Evolutionary conservation across 2,113 vertebrate species (phyloP).

Genomic region (Enhydra lutris): DNA sequence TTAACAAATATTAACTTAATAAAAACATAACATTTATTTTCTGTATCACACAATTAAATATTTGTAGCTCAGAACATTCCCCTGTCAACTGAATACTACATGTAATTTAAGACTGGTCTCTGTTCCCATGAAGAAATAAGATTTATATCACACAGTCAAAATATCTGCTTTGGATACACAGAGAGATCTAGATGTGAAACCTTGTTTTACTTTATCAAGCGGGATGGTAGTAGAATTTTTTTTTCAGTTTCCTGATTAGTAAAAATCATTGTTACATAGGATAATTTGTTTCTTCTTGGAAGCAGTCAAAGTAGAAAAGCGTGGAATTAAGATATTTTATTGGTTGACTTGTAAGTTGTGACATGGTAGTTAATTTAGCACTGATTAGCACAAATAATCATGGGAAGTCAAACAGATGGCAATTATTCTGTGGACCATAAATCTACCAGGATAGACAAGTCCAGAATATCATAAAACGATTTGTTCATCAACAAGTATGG

Average conservation of each 20-base stretch:
- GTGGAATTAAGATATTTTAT: background rate
- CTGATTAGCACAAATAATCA: background rate
- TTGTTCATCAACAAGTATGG: background rate
- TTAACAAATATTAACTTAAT: background rate
- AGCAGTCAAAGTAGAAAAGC: background rate
- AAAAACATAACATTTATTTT: background rate
- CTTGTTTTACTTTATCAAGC: background rate
- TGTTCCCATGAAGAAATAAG: background rate
- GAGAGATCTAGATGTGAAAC: background rate
- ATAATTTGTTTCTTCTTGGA: background rate
- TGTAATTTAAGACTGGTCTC: background rate
- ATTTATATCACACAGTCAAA: background rate
- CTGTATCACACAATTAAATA: background rate
- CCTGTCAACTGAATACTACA: background rate
- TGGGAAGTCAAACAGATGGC: background rate
- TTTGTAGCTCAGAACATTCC: background rate
- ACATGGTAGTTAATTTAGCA: background rate
- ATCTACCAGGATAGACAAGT: background rate
- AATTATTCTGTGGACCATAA: background rate
- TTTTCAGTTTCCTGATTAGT: background rate
- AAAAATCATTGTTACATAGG: background rate
- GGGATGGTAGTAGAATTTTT: background rate
- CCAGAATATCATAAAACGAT: background rate
- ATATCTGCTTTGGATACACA: background rate
- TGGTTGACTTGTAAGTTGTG: background rate